Evolutionary conservation across 1,140 invertebrate species (phyloP).

Genomic region (Lasaia peninsularis): DNA sequence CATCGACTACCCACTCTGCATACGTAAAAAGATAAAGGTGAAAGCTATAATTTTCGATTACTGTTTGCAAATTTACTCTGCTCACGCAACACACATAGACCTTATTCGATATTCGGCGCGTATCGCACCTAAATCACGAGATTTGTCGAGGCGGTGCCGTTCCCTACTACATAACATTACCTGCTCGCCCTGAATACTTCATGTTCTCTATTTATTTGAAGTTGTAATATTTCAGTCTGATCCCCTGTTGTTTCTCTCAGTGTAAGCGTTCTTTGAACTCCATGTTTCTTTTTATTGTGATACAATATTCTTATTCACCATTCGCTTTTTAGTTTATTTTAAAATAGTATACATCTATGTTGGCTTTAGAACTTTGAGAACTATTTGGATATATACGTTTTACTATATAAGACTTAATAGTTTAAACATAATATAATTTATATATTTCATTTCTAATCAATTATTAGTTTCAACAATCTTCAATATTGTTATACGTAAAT

Average conservation of each 20-base stretch:
- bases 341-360: too few relatives aligned
- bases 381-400: too few relatives aligned
- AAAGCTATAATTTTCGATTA: slow-evolving; percentile 66
- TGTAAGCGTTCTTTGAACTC: background rate
- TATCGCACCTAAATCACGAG: slow-evolving; percentile 71
- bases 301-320: slow-evolving; percentile 3
- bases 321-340: slow-evolving; percentile 2
- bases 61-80: slow-evolving; percentile 62
- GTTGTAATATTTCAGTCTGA: slow-evolving; percentile 71
- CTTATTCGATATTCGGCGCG: slow-evolving; percentile 66
- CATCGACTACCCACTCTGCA: background rate
- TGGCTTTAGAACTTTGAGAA: too few relatives aligned
- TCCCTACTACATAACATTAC: slow-evolving; percentile 67
- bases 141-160: slow-evolving; percentile 55
- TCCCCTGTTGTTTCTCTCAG: slow-evolving; percentile 62
- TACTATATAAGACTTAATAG: too few relatives aligned
- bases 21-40: slow-evolving; percentile 34
- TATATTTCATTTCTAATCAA: too few relatives aligned
- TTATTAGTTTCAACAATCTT: too few relatives aligned
- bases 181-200: slow-evolving; percentile 69
- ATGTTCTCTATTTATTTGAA: slow-evolving; percentile 72
- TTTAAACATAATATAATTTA: too few relatives aligned
- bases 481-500: too few relatives aligned
- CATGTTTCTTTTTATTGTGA: slow-evolving; percentile 2
- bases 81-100: slow-evolving; percentile 65